Base-by-base conservation (phyloP, 2,888 invertebrate species). In the Dolichopus griseipennis region DNA sequence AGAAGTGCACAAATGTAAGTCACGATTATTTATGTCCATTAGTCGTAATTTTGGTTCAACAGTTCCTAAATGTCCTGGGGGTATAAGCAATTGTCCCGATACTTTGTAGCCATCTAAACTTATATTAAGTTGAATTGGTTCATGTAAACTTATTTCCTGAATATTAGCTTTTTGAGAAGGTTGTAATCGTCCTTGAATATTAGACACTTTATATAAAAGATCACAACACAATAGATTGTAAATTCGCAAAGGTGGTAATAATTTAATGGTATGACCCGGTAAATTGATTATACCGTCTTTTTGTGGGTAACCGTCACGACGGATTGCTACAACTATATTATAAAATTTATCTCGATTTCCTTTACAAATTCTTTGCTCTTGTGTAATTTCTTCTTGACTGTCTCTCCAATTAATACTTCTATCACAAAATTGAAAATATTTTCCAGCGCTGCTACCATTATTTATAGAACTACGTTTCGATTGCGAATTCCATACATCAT, bases 221-320 rank as follows among this genome's bases (percentile, higher is more conserved):
- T 93, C 93, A 72, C 90, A 85, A 0, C 97, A 97, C 67, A 98
- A 85, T 70, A 97, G 85, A 84, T 97, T 98, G 72, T 90, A 88
- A 5, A 97, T 78, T 20, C 90, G 85, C 21, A 98, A 84, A 0
- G 95, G 93, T 34, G 97, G 92, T 73, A 93, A 83, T 65, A 99
- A 83, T 3, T 89, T 87, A 70, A 98, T 88, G 20, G 90, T 88
- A 81, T 98, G 97, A 0, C 93, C 97, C 7, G 96, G 93, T 70
- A 79, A 69, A 66, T 71, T 71, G n/a, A 73, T 66, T 12, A 65
- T 61, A 34, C 68, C 72, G 71, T 93, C 86, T 66, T 85, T 79
- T 65, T 74, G 72, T 0, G 95, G 94, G 82, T 90, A 95, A 72
- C 89, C 89, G 77, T 95, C 92, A 70, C 92, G 86, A 69, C 88